phyloP scores from a whole-genome alignment of 2,113 vertebrate genomes.

The Edolisoma coerulescens region DNA sequence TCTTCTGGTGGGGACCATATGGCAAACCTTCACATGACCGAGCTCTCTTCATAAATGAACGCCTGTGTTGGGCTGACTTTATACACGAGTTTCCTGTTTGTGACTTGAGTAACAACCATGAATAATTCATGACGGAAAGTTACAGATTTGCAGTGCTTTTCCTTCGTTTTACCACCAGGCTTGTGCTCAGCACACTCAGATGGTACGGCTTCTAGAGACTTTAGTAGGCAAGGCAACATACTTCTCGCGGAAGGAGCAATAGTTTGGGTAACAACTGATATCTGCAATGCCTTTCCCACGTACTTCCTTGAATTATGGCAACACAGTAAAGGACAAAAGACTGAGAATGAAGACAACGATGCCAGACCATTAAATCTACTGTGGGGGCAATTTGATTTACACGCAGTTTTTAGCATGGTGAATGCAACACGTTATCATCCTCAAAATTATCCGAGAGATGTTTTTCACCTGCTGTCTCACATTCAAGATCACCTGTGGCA shows the following conservation, averaged over 20 bases:
- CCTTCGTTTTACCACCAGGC: neutral
- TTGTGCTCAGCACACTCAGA: neutral
- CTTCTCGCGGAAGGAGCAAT: neutral
- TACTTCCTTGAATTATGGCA: neutral
- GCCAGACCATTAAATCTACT: neutral
- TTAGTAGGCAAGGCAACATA: neutral
- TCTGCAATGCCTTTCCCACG: neutral
- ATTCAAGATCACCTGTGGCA: neutral
- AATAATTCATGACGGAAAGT: slow-evolving; percentile 33
- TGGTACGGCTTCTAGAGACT: neutral
- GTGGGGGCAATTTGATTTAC: neutral
- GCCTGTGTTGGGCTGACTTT: neutral
- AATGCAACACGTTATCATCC: neutral
- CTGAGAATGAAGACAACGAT: neutral
- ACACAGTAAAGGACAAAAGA: neutral
- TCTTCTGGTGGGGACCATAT: neutral
- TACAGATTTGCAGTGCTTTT: neutral
- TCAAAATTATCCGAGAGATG: neutral
- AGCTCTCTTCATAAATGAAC: neutral
- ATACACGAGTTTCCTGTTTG: neutral
- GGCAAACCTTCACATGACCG: neutral
- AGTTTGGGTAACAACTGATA: neutral
- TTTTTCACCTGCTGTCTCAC: neutral
- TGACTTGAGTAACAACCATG: neutral
- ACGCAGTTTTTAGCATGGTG: neutral